A percentile compares a stretch with the other conserved stretches of the same genome.
phyloP scores from a whole-genome alignment of 2,113 vertebrate species.

The Suricata suricatta region DNA sequence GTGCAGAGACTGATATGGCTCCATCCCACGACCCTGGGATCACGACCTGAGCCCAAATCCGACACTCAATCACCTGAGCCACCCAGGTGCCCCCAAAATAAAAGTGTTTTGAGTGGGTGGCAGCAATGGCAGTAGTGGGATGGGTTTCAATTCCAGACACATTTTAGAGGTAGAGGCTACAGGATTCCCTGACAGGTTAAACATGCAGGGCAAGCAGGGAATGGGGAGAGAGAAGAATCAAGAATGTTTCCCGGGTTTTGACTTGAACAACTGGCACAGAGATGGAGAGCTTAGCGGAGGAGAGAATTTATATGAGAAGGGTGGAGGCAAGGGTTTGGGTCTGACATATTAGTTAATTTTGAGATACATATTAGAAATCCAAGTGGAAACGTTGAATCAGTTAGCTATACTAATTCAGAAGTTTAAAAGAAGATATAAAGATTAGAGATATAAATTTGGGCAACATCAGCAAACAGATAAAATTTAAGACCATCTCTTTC shows the following conservation, averaged over 20 bases:
- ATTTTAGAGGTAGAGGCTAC: neutral
- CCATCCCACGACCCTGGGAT: no score
- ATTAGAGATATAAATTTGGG: neutral
- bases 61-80: no score
- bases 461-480: neutral
- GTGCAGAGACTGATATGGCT: no score
- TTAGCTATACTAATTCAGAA: neutral
- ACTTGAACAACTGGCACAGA: neutral
- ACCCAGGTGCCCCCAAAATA: no score
- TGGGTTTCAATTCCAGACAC: neutral
- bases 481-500: constrained; percentile 38
- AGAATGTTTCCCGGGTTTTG: neutral
- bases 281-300: neutral
- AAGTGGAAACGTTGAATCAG: neutral
- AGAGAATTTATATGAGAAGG: neutral
- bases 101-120: neutral
- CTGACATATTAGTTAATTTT: neutral
- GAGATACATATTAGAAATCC: neutral
- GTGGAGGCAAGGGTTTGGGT: neutral
- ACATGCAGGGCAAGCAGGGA: neutral
- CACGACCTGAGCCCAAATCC: no score
- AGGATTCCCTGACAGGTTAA: neutral
- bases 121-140: neutral
- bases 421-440: neutral
- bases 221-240: neutral